Base-by-base conservation (phyloP, 2,888 invertebrate species). In the Eurytoma californica region DNA sequence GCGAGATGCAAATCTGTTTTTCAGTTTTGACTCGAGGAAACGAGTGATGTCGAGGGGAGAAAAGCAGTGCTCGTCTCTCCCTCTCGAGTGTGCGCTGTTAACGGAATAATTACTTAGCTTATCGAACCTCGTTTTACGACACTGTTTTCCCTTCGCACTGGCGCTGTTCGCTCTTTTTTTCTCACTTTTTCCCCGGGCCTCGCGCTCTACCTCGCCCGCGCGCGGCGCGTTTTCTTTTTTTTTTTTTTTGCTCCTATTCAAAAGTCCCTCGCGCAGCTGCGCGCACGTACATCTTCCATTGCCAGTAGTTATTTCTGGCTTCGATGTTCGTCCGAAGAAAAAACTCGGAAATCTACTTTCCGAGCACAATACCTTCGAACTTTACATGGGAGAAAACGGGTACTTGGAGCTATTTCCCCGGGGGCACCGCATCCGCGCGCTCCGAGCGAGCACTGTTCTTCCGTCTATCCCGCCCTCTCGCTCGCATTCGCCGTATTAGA, bases 321-420 rank as follows among this genome's bases (percentile, higher is more conserved):
- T 72, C 72, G 75, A 76, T 72, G 66, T 47, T 66, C 47, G 28
- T 51, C 53, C 60, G 66, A 47, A 63, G 61, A 73, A 67, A 75
- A 80, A 82, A 82, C 76, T 82, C 72, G 66, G 74, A 75, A 81
- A 81, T 81, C 78, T 78, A 78, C 75, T 81, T 77, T 69, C 63
- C 68, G 61, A 74, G 73, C 61, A 80, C 74, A 80, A 80, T 80
- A 73, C 77, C 77, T 55, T 79, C 77, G 66, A 65, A 80, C 79
- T 77, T 82, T 81, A 81, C 80, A 81, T 81, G 75, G 65, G 63
- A 67, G 77, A 75, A 61, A 75, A 69, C 68, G 72, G 75, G 72
- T 68, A 76, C 72, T 76, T 68, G 80, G 63, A 77, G 73, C 80
- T 80, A 80, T 80, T 80, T 76, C 76, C 80, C 76, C 51, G n/a